These are phyloP conservation scores for Palaemon carinicauda DNA, from an alignment of 1,140 invertebrate genomes.

Conservation along the genomic window DNA sequence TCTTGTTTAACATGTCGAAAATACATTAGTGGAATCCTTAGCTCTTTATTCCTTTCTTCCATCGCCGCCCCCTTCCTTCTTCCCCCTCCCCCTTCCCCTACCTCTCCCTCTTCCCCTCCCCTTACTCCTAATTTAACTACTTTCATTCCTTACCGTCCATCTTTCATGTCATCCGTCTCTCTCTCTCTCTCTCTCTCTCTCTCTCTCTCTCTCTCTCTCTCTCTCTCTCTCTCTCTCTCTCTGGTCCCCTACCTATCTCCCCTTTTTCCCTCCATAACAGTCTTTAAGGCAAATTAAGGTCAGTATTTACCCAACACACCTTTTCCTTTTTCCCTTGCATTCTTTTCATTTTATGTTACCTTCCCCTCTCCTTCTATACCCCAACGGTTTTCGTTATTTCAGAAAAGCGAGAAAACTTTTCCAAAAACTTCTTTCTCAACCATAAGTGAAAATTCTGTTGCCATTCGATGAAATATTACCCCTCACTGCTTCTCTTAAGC, in stretches of 20 bases:
- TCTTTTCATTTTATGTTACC: background rate
- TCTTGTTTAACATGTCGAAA: constrained; percentile 50
- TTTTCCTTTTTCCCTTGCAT: background rate
- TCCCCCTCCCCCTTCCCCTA: background rate
- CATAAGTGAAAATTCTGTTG: background rate
- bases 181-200: background rate
- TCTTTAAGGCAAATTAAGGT: background rate
- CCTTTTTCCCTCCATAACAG: background rate
- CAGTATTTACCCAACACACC: background rate
- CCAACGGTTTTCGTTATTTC: background rate
- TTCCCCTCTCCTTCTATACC: background rate
- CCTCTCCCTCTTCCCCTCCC: background rate
- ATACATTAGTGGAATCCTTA: constrained; percentile 35
- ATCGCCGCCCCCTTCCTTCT: background rate
- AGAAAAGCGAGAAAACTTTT: background rate
- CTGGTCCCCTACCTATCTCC: background rate
- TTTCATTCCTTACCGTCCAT: background rate
- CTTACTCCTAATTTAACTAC: background rate
- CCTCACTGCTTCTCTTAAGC: too few species aligned
- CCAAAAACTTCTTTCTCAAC: background rate
- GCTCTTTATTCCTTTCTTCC: background rate
- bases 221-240: background rate
- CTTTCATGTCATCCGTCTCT: too few species aligned
- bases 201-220: background rate
- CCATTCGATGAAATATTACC: background rate